Evolutionary conservation across 2,113 vertebrate genomes (phyloP), one percentile per base, ranked within the genome.

Genomic region (Falcunculus frontatus): DNA sequence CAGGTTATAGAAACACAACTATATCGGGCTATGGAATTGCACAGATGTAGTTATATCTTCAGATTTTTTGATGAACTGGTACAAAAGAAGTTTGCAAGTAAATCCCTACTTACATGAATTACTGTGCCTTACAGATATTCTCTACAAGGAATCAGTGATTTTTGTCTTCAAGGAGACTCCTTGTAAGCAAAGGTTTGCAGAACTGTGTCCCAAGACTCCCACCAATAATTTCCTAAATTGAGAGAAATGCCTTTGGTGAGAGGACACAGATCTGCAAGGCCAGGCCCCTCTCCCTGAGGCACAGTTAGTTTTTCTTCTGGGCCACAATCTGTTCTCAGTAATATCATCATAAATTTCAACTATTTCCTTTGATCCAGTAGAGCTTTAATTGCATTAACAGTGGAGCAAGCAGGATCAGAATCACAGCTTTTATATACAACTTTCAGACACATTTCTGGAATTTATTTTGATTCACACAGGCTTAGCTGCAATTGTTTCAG

Each of bases 1-100:
- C 37, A 23, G 2, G 10, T 50, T 76, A 59, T 1, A 75, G 26
- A 67, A 65, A 32, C 46, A 57, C 39, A 77, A 32, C 42, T 3
- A 0, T 11, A 64, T 5, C 0, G 0, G 74, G 44, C 11, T 41
- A 23, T 16, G 19, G 55, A 81, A 80, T 17, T 59, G n/a, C 52
- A 86, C 12, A 55, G 33, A 77, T 3, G 1, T 13, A 73, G 29
- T 41, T 62, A 0, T 5, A 57, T 16, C n/a, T 77, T 62, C 1
- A 1, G 16, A 30, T 8, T 35, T 59, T 73, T 57, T 63, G 0
- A 72, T 41, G 8, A 67, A 55, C 20, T 30, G 26, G 25, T 42
- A 33, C 32, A 83, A 77, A 86, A 77, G 41, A 32, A 20, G 26
- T 57, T 62, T 69, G 57, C 70, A 76, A 69, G 42, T 27, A 73